phyloP scores from a whole-genome alignment of 2,113 vertebrate genomes.

The Vulpes ferrilata region DNA sequence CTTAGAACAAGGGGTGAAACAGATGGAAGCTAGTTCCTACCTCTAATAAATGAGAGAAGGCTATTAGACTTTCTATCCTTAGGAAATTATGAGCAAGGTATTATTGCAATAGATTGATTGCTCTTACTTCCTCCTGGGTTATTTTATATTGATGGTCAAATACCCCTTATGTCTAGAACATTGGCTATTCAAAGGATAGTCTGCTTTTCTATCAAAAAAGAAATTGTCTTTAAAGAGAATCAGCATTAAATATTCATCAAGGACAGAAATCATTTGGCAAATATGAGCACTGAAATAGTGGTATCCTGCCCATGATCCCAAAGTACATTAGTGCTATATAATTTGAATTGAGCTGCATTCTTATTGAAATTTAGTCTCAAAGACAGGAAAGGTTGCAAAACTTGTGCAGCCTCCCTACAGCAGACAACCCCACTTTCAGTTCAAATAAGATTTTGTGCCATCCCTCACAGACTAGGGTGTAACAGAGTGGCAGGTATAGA shows the following conservation, averaged over 20 bases:
- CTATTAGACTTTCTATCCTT: conserved; percentile 39
- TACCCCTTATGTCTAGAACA: conserved; percentile 38
- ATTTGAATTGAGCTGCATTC: conserved; percentile 69
- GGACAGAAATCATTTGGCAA: conserved; percentile 71
- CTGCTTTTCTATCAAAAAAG: conserved; percentile 75
- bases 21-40: conserved; percentile 35
- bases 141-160: conserved; percentile 75
- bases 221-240: conserved; percentile 75
- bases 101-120: conserved; percentile 44
- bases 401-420: conserved; percentile 49
- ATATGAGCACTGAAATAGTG: conserved; percentile 52
- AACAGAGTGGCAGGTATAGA: not conserved
- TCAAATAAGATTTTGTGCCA: not conserved
- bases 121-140: conserved; percentile 62
- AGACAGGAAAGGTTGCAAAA: conserved; percentile 66
- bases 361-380: conserved; percentile 70
- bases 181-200: conserved; percentile 51
- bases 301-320: conserved; percentile 60
- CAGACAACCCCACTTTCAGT: conserved; percentile 26
- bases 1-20: conserved; percentile 56
- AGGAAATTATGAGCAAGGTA: conserved; percentile 56
- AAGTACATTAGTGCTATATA: conserved; percentile 37
- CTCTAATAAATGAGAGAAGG: conserved; percentile 46
- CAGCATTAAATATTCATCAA: conserved; percentile 78
- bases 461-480: not conserved